Base-by-base conservation (phyloP, 2,888 invertebrate species). In the Rhingia campestris region DNA sequence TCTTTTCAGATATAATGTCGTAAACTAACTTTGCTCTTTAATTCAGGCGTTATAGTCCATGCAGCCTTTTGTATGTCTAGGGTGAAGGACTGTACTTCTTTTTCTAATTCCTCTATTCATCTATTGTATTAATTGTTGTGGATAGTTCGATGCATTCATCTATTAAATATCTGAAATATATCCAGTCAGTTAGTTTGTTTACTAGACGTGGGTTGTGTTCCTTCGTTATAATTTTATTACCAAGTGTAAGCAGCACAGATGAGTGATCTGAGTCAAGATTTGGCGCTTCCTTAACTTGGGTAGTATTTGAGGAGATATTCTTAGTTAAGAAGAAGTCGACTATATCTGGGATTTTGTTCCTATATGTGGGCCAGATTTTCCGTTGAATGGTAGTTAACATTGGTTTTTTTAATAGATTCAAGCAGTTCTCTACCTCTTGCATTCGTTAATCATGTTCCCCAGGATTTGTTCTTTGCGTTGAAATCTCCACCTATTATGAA, bases 221-320 rank as follows among this genome's bases (percentile, higher is more conserved):
- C 43, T 43, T 43, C 5, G 4, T 12, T 43, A 43, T 12, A 12
- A 43, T 37, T n/a, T n/a, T n/a, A n/a, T n/a, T n/a, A n/a, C n/a
- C n/a, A n/a, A n/a, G n/a, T 39, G 39, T 39, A 47, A 14, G 45
- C 45, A 14, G 45, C 14, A 47, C 45, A 47, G 14, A 47, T 47
- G 3, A 47, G 14, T 47, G 45, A 47, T 47, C 6, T 47, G 45
- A 47, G 45, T 47, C 45, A 12, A 47, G 45, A 47, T 47, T 4
- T 47, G 45, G 45, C 45, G 14, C 45, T 47, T 47, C 45, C 12
- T 47, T 12, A 12, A 47, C 45, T 47, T 47, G 4, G 45, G 45
- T 47, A 47, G 45, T 14, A 47, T 14, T 12, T 47, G 12, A 5
- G 14, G 14, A 14, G 5, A 47, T 47, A 47, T 12, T 14, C 12